A percentile compares a stretch with the other conserved stretches of the same genome.
Conservation (phyloP, 2,888 invertebrate species). For the Thelaira solivaga region DNA sequence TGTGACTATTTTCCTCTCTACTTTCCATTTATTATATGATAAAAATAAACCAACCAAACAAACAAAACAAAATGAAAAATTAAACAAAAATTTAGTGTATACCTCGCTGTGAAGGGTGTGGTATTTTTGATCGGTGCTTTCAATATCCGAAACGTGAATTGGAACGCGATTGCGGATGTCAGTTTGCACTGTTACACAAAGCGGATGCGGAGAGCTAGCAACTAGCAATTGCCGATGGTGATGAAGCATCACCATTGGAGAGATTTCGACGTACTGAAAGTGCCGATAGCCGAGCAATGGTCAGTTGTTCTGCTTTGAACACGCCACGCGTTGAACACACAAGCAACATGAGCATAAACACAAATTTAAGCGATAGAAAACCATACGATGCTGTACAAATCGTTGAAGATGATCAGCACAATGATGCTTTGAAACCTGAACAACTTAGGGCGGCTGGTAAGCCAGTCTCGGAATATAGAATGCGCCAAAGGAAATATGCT, state of each 20-base stretch:
- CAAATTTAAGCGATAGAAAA: slow-evolving; percentile 37
- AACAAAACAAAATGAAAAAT: too few species aligned
- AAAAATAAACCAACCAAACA: neutral
- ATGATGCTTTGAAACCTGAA: slow-evolving; percentile 35
- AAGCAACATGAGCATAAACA: slow-evolving; percentile 43
- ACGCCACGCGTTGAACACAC: slow-evolving; percentile 36
- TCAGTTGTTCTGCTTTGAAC: slow-evolving; percentile 61
- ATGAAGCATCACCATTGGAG: slow-evolving; percentile 70
- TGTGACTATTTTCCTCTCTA: slow-evolving; percentile 23
- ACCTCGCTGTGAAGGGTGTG: slow-evolving; percentile 88
- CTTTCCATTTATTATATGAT: neutral
- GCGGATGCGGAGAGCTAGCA: slow-evolving; percentile 84
- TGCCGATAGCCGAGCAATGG: slow-evolving; percentile 68
- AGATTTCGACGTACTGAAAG: slow-evolving; percentile 69
- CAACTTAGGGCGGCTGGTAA: slow-evolving; percentile 26
- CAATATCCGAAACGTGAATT: slow-evolving; percentile 85
- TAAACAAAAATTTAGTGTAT: slow-evolving; percentile 75
- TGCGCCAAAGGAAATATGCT: slow-evolving; percentile 69
- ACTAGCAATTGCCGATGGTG: slow-evolving; percentile 72
- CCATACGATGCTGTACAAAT: slow-evolving; percentile 32
- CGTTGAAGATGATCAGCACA: slow-evolving; percentile 56
- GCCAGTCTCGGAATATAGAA: slow-evolving; percentile 46
- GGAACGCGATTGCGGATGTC: slow-evolving; percentile 91
- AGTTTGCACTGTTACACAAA: slow-evolving; percentile 92
- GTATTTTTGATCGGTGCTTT: slow-evolving; percentile 92